phyloP scores from a whole-genome alignment of 2,888 invertebrate species.

The Melitaea athalia region DNA sequence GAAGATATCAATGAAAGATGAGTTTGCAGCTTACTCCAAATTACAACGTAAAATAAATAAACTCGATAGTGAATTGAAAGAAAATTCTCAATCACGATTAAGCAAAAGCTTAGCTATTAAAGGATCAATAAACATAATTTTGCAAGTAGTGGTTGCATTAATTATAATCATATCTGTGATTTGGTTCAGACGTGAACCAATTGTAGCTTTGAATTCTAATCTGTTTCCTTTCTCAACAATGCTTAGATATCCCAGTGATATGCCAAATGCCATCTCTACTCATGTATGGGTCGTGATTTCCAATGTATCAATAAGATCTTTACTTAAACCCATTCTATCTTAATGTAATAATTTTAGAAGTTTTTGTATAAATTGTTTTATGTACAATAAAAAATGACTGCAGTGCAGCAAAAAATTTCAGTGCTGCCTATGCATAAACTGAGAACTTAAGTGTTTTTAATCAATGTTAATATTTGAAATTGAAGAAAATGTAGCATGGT shows the following conservation, averaged over 20 bases:
- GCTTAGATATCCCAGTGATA: slow-evolving; percentile 68
- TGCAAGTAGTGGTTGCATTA: slow-evolving; percentile 62
- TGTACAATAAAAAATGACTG: background rate
- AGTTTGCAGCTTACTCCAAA: slow-evolving; percentile 83
- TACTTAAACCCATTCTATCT: slow-evolving; percentile 64
- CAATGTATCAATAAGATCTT: slow-evolving; percentile 68
- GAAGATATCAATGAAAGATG: slow-evolving; percentile 79
- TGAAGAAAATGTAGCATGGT: no score
- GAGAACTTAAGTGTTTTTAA: no score
- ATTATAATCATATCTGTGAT: slow-evolving; percentile 65
- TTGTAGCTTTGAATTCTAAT: slow-evolving; percentile 66
- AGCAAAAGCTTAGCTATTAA: slow-evolving; percentile 68
- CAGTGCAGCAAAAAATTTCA: no score
- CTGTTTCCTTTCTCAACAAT: slow-evolving; percentile 69
- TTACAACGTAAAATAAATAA: slow-evolving; percentile 81
- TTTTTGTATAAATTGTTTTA: background rate
- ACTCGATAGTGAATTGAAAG: slow-evolving; percentile 74
- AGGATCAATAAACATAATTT: slow-evolving; percentile 60
- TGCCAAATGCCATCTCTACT: slow-evolving; percentile 71
- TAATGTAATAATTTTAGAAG: slow-evolving; percentile 37
- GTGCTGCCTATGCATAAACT: no score
- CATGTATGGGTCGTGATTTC: slow-evolving; percentile 76
- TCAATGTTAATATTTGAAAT: no score
- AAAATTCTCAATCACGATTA: slow-evolving; percentile 63
- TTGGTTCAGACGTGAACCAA: slow-evolving; percentile 71